phyloP scores from a whole-genome alignment of 2,888 invertebrate species.

The Limnephilus lunatus region DNA sequence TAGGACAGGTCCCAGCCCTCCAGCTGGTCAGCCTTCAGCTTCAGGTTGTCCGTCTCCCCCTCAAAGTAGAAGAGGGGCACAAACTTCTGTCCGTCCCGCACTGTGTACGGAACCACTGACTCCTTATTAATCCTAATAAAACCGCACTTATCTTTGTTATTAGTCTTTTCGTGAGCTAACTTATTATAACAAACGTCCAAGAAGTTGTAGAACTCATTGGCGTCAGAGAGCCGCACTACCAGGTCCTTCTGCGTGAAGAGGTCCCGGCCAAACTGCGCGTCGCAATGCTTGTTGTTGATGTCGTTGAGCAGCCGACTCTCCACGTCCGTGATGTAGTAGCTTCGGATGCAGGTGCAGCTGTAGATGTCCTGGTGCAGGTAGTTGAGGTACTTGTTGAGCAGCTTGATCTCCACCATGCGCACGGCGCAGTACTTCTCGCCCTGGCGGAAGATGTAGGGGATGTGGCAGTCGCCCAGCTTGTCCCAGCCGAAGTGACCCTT shows the following conservation, averaged over 20 bases:
- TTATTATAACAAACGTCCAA: conserved; percentile 93
- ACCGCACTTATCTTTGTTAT: conserved; percentile 88
- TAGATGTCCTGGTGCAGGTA: conserved; percentile 93
- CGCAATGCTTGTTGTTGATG: conserved; percentile 95
- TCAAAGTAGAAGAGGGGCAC: conserved; percentile 93
- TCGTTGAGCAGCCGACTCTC: conserved; percentile 94
- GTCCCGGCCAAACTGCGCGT: conserved; percentile 92
- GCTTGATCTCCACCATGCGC: conserved; percentile 93
- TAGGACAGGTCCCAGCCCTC: conserved; percentile 96
- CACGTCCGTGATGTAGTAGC: conserved; percentile 94
- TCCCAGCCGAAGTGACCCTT: conserved; percentile 95
- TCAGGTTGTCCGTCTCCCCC: conserved; percentile 94
- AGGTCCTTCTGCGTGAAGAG: conserved; percentile 92
- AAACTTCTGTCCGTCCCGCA: conserved; percentile 89
- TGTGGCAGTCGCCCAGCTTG: conserved; percentile 88
- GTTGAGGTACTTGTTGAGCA: conserved; percentile 92
- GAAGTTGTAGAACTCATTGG: conserved; percentile 93
- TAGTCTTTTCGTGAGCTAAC: conserved; percentile 79
- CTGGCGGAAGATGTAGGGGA: conserved; percentile 92
- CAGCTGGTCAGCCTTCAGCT: conserved; percentile 90
- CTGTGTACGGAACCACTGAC: conserved; percentile 94
- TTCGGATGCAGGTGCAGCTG: conserved; percentile 93
- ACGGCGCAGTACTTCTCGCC: conserved; percentile 95
- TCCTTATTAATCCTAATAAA: conserved; percentile 95
- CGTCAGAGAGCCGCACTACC: conserved; percentile 92